Conservation (phyloP, 1,140 invertebrate species). For the Centruroides sculpturatus region DNA sequence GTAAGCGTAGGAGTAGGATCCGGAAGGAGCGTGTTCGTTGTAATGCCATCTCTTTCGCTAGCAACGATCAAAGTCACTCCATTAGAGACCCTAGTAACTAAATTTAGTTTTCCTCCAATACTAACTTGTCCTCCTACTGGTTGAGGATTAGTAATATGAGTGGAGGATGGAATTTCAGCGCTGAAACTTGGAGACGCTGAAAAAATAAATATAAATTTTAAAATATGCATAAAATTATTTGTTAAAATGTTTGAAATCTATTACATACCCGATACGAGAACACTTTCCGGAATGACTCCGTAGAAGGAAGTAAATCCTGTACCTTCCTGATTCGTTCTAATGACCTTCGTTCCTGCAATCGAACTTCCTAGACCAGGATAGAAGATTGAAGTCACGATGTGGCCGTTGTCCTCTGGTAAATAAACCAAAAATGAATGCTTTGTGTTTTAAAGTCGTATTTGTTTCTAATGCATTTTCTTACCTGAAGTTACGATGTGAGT, state of each 20-base stretch:
- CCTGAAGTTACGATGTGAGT: background rate
- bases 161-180: background rate
- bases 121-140: constrained; percentile 5
- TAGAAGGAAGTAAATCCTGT: background rate
- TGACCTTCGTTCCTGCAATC: background rate
- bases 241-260: background rate
- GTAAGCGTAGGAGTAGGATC: constrained; percentile 10
- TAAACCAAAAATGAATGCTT: background rate
- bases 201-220: background rate
- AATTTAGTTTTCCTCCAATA: constrained; percentile 6
- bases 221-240: background rate
- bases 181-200: background rate
- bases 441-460: background rate
- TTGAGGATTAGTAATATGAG: constrained; percentile 3
- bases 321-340: background rate
- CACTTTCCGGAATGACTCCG: background rate
- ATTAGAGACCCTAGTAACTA: constrained; percentile 13
- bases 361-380: background rate
- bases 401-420: background rate
- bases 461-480: background rate
- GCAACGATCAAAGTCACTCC: constrained; percentile 19
- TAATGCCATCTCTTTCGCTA: constrained; percentile 8
- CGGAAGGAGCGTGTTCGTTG: background rate
- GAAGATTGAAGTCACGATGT: background rate
- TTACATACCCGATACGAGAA: background rate